These are phyloP conservation scores for Schizothorax lantsangensis DNA, from an alignment of 2,797 vertebrate genomes.

Conservation along the genomic window DNA sequence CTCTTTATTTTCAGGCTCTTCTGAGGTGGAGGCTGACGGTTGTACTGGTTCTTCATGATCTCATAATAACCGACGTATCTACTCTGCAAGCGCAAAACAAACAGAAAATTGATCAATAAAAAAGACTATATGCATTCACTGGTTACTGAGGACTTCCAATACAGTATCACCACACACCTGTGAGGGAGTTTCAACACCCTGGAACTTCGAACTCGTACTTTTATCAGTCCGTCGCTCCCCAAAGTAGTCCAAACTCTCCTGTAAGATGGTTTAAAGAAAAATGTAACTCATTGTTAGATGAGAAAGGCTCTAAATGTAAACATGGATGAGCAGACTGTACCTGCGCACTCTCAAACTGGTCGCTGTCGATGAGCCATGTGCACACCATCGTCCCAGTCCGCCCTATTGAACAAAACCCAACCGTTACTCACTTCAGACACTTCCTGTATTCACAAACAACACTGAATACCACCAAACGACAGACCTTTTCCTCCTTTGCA, in stretches of 20 bases:
- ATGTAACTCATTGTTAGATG: not conserved
- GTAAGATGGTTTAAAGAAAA: not conserved
- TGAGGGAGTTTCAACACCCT: slow-evolving; percentile 97
- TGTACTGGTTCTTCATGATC: slow-evolving; percentile 87
- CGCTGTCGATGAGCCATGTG: slow-evolving; percentile 90
- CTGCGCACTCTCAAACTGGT: slow-evolving; percentile 90
- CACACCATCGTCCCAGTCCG: slow-evolving; percentile 94
- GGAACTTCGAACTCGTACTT: slow-evolving; percentile 89
- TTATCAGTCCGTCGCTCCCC: slow-evolving; percentile 93
- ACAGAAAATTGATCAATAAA: not conserved
- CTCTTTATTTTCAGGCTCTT: slow-evolving; percentile 84
- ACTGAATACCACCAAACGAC: not conserved
- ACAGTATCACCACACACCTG: slow-evolving; percentile 80
- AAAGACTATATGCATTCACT: not conserved
- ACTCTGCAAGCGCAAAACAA: slow-evolving; percentile 78
- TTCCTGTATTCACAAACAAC: not conserved
- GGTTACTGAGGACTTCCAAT: not conserved
- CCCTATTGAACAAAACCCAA: slow-evolving; percentile 76
- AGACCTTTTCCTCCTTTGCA: slow-evolving; percentile 96
- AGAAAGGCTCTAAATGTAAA: not conserved
- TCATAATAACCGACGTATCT: slow-evolving; percentile 96
- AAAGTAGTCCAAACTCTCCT: slow-evolving; percentile 94
- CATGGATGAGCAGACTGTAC: slow-evolving; percentile 67
- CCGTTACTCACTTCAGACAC: not conserved
- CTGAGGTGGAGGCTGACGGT: slow-evolving; percentile 83